Evolutionary conservation across 2,113 vertebrate genomes (phyloP).

Genomic region (Oxygymnocypris stewartii): DNA sequence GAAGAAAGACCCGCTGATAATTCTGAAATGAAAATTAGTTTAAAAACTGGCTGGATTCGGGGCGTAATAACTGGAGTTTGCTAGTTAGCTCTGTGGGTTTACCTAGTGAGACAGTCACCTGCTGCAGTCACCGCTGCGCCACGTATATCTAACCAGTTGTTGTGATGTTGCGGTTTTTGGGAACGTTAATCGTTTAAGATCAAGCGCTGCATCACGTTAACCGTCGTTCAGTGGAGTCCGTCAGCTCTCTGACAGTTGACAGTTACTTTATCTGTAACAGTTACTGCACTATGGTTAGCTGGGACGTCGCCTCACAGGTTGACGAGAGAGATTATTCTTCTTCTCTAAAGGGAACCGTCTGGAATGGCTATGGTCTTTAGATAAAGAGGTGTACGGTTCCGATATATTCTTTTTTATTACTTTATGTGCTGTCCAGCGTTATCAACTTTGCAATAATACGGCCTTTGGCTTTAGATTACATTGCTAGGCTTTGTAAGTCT

Average conservation of each 20-base stretch:
- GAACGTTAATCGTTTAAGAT: background rate
- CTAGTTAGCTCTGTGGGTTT: background rate
- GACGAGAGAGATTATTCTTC: background rate
- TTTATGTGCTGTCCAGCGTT: background rate
- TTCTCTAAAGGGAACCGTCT: background rate
- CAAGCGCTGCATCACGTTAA: background rate
- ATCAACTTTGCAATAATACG: background rate
- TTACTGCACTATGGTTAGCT: background rate
- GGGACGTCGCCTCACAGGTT: background rate
- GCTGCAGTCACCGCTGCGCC: background rate
- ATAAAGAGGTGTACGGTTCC: background rate
- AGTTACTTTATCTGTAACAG: background rate
- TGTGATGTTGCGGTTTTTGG: background rate
- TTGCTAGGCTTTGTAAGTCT: background rate
- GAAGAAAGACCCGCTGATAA: background rate
- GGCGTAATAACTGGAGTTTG: background rate
- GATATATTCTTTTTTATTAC: background rate
- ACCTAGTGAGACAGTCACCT: conserved; percentile 13
- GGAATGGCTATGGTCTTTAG: background rate
- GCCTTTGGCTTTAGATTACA: background rate
- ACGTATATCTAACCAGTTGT: background rate
- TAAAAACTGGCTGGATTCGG: background rate
- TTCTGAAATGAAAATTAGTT: background rate
- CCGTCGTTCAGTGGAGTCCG: background rate
- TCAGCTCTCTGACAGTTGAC: conserved; percentile 13